phyloP scores from a whole-genome alignment of 2,797 vertebrate species.

The Limnodromus scolopaceus region DNA sequence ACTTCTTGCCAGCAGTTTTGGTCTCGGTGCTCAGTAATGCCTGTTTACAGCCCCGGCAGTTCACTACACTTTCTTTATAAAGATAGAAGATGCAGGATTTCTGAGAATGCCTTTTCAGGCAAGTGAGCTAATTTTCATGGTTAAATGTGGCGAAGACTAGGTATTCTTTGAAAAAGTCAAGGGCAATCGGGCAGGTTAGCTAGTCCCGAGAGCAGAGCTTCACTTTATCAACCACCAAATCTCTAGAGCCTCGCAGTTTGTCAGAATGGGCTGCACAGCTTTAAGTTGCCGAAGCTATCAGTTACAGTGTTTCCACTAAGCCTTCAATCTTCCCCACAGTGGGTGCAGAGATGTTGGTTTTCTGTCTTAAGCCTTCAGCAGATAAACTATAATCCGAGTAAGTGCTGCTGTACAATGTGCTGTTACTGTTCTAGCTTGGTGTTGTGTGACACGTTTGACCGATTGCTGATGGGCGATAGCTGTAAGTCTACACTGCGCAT shows the following conservation, averaged over 20 bases:
- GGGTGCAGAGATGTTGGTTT: neutral
- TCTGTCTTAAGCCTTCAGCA: neutral
- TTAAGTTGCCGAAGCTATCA: neutral
- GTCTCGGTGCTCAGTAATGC: neutral
- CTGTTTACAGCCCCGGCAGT: neutral
- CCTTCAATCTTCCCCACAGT: neutral
- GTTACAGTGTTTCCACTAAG: neutral
- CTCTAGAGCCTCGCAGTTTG: neutral
- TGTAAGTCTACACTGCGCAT: fast-evolving
- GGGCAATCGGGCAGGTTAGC: neutral
- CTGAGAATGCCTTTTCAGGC: constrained; percentile 14
- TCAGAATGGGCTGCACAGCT: neutral
- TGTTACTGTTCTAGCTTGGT: neutral
- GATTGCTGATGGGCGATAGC: neutral
- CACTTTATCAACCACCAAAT: neutral
- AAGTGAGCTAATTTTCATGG: neutral
- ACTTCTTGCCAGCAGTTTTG: neutral
- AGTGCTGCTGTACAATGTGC: neutral
- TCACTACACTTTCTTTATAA: neutral
- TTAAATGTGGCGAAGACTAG: neutral
- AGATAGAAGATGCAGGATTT: neutral
- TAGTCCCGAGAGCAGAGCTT: neutral
- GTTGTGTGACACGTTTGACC: neutral
- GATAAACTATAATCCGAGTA: neutral
- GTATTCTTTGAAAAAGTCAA: neutral